phyloP scores from a whole-genome alignment of 1,140 invertebrate genomes.

The Drosophila sp. region DNA sequence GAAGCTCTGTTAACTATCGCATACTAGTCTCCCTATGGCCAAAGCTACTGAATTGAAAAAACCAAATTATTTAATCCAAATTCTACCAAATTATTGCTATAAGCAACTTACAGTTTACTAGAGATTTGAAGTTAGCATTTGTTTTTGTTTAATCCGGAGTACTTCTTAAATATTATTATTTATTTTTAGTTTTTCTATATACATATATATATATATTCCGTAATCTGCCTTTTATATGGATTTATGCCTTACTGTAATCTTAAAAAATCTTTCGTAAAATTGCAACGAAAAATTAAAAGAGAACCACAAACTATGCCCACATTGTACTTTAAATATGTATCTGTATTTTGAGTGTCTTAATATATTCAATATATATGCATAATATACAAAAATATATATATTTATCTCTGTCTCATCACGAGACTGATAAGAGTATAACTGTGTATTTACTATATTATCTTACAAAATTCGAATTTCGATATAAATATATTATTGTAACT shows the following conservation, averaged over 20 bases:
- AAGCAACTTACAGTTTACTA: slow-evolving; percentile 8
- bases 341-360: slow-evolving; percentile 63
- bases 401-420: not conserved
- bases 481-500: slow-evolving; percentile 23
- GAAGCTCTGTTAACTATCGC: slow-evolving; percentile 63
- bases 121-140: slow-evolving; percentile 1
- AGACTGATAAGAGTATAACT: not conserved
- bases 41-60: slow-evolving; percentile 51
- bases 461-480: slow-evolving; percentile 31
- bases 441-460: slow-evolving; percentile 13
- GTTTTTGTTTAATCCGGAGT: slow-evolving; percentile 24
- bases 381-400: slow-evolving; percentile 8
- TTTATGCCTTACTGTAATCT: slow-evolving; percentile 34
- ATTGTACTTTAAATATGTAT: slow-evolving; percentile 58
- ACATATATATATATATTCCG: slow-evolving; percentile 41
- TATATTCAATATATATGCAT: slow-evolving; percentile 31
- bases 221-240: slow-evolving; percentile 25
- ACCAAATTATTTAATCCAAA: slow-evolving; percentile 18
- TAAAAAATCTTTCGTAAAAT: slow-evolving; percentile 35
- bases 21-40: slow-evolving; percentile 68
- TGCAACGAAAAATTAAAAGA: slow-evolving; percentile 27
- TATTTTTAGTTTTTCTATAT: slow-evolving; percentile 21
- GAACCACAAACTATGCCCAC: slow-evolving; percentile 16
- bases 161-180: slow-evolving; percentile 36
- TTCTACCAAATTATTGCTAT: slow-evolving; percentile 1